Base-by-base conservation (phyloP, 92 coral and sea anemone genomes). In the Paragorgia papillata region DNA sequence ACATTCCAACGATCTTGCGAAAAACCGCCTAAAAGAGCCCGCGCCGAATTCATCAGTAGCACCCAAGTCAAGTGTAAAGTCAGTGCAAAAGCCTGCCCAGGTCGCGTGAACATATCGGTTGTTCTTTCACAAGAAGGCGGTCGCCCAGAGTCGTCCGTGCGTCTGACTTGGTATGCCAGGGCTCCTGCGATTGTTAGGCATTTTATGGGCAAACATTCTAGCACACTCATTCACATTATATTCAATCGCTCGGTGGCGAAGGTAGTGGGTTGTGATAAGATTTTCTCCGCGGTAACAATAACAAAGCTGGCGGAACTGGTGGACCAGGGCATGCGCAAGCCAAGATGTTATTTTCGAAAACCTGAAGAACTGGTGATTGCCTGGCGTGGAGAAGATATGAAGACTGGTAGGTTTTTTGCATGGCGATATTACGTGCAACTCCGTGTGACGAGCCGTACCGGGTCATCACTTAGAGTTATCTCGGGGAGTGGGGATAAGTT, bases 1-100 rank as follows among this genome's bases (percentile, higher is more conserved):
- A n/a, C n/a, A n/a, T n/a, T n/a, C n/a, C n/a, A n/a, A n/a, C n/a
- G n/a, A n/a, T n/a, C n/a, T n/a, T n/a, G n/a, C n/a, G n/a, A n/a
- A n/a, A n/a, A n/a, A n/a, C n/a, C n/a, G n/a, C n/a, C 15, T 4
- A 22, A 56, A 28, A 17, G 33, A 22, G 9, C 17, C 15, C 62
- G 29, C 1, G 62, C 9, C 3, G 30, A 56, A 56, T 22, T 17
- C 2, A 28, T 56, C 30, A 22, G 31, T 28, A 56, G 62, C 62
- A 56, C 30, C 30, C 6, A 56, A 56, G 62, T 56, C 13, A 56
- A 56, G 15, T 56, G 62, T 17, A 46, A 46, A 46, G 53, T 46
- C n/a, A 15, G 9, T 46, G 15, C 7, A 46, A 46, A 6, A n/a
- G 14, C 2, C 53, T 15, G 2, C n/a, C 15, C 53, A 7, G 14